Percentiles rank a stretch among this genome's conserved stretches.
Evolutionary conservation across 2,113 vertebrate genomes (phyloP).

Genomic region (Rana temporaria): DNA sequence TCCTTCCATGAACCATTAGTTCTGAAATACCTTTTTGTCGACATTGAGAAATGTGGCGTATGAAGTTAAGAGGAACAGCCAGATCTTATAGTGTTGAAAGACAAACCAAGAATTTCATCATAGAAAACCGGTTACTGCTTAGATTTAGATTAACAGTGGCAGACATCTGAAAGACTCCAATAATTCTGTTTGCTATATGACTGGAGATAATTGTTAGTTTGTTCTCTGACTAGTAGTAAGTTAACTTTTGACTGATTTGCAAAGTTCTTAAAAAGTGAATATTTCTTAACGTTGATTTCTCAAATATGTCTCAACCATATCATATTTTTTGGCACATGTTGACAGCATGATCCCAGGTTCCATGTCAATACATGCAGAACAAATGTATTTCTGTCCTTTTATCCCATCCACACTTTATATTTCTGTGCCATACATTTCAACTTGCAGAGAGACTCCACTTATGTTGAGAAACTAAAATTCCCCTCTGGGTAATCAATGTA

Average conservation of each 20-base stretch:
- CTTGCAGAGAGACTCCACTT: no score
- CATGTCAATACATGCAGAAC: no score
- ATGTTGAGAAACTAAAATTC: no score
- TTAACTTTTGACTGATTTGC: neutral
- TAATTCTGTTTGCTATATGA: conserved; percentile 33
- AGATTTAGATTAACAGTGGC: conserved; percentile 46
- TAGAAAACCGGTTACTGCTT: neutral
- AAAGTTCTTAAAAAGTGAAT: neutral
- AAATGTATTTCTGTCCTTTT: no score
- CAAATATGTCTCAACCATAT: no score
- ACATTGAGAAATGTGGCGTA: conserved; percentile 45
- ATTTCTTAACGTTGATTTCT: no score
- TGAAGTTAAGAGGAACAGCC: conserved; percentile 38
- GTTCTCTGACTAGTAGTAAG: conserved; percentile 6
- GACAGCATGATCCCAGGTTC: no score
- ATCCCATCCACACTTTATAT: no score
- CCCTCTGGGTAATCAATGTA: no score
- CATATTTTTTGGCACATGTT: no score
- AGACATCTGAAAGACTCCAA: conserved; percentile 48
- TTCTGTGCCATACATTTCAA: no score
- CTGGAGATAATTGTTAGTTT: conserved; percentile 21
- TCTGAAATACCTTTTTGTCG: conserved; percentile 53
- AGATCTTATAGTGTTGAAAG: neutral
- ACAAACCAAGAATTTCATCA: conserved; percentile 50
- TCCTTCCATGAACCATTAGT: conserved; percentile 48